Percentiles rank a stretch among this genome's conserved stretches.
Evolutionary conservation across 2,113 vertebrate species (phyloP).

Genomic region (Lamprotornis superbus): DNA sequence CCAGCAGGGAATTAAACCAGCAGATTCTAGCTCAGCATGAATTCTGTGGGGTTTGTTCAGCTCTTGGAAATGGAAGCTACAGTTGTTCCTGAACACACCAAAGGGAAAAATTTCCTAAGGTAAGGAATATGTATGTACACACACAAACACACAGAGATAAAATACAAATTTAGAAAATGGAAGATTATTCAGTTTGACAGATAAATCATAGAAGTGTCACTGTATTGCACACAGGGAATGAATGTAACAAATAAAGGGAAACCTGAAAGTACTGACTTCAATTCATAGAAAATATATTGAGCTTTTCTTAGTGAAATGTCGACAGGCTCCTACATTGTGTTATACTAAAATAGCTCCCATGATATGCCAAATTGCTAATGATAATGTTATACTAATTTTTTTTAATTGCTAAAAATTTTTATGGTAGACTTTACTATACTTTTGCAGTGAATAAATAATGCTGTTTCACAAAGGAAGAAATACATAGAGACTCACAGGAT

Average conservation of each 20-base stretch:
- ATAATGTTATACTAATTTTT: neutral
- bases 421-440: neutral
- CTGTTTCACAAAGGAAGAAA: neutral
- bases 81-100: neutral
- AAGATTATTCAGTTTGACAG: neutral
- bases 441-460: neutral
- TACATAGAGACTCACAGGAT: neutral
- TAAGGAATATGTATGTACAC: neutral
- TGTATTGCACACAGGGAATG: neutral
- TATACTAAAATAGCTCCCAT: neutral
- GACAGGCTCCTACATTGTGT: neutral
- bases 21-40: slow-evolving; percentile 55
- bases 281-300: neutral
- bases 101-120: neutral
- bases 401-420: neutral
- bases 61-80: slow-evolving; percentile 39
- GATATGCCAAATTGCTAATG: neutral
- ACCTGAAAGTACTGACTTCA: neutral
- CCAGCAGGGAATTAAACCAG: slow-evolving; percentile 57
- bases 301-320: neutral
- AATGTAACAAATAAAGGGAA: neutral
- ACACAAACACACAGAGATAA: neutral
- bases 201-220: neutral
- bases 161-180: neutral
- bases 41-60: slow-evolving; percentile 40